Evolutionary conservation across 2,888 invertebrate species (phyloP).

Genomic region (Orthonychiurus folsomi): DNA sequence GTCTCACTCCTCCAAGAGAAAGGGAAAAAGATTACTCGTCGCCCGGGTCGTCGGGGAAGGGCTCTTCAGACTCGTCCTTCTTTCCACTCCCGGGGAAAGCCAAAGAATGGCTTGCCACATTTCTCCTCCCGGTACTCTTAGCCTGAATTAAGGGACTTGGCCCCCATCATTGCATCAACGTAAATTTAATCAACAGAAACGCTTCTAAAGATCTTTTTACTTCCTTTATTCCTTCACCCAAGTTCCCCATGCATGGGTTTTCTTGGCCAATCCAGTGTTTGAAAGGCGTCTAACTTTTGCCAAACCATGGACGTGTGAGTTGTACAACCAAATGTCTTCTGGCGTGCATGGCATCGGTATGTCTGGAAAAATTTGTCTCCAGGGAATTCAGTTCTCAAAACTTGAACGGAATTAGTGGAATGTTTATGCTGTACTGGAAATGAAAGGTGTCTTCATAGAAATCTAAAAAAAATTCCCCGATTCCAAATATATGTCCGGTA

Average conservation of each 20-base stretch:
- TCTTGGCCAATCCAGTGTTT: not conserved
- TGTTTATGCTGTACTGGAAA: not conserved
- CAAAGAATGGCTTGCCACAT: not conserved
- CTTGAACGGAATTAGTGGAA: not conserved
- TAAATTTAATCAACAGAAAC: slow-evolving; percentile 32
- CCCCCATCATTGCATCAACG: slow-evolving; percentile 26
- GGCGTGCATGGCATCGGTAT: no score
- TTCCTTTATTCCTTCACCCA: not conserved
- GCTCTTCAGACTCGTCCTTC: not conserved
- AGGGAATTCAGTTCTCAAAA: no score
- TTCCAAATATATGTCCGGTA: slow-evolving; percentile 14
- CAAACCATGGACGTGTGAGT: not conserved
- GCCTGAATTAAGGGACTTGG: slow-evolving; percentile 25
- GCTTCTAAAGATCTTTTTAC: slow-evolving; percentile 9
- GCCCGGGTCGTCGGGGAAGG: not conserved
- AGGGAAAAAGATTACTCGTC: not conserved
- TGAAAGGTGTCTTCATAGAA: not conserved
- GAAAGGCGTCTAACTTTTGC: no score
- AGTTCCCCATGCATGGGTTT: no score
- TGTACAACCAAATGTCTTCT: not conserved
- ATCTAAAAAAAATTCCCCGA: not conserved
- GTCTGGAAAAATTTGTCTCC: not conserved
- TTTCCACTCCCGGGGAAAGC: not conserved
- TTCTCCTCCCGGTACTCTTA: slow-evolving; percentile 17
- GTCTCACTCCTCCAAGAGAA: slow-evolving; percentile 26